Percentiles rank a stretch among this genome's conserved stretches.
Evolutionary conservation across 1,140 invertebrate genomes (phyloP).

Genomic region (Procambarus clarkii): DNA sequence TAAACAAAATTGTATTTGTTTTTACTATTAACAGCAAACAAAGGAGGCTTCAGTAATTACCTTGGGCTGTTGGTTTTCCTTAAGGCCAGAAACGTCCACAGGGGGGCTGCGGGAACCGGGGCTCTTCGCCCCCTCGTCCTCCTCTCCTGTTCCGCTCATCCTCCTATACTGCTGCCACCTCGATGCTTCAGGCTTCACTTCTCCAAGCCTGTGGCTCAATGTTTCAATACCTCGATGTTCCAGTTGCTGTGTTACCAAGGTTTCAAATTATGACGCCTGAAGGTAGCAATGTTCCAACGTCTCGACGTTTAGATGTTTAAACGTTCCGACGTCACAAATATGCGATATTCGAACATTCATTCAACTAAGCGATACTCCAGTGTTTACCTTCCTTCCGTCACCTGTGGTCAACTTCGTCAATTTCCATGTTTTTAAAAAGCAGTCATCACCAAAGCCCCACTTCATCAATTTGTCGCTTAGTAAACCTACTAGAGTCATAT

Average conservation of each 20-base stretch:
- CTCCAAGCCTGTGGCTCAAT: background rate
- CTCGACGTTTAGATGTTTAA: background rate
- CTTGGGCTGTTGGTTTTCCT: constrained; percentile 8
- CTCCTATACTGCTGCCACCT: background rate
- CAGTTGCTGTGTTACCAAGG: background rate
- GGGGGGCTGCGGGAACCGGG: constrained; percentile 60
- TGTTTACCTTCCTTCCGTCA: background rate
- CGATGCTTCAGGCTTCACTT: too few relatives aligned
- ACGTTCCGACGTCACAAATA: background rate
- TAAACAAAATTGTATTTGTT: background rate
- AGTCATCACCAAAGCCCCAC: too few relatives aligned
- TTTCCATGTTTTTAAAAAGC: background rate
- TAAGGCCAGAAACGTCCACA: constrained; percentile 56
- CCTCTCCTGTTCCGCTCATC: constrained; percentile 47
- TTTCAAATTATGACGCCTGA: background rate
- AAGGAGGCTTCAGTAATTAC: background rate
- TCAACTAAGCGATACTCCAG: background rate
- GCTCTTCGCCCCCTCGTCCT: constrained; percentile 36
- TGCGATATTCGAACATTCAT: background rate
- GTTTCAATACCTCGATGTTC: background rate
- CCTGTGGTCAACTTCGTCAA: background rate
- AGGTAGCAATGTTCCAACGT: background rate
- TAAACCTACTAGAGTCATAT: too few relatives aligned
- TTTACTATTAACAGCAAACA: background rate
- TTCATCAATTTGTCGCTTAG: background rate